Conservation (phyloP, 1,140 invertebrate species). For the Bombus confusus region DNA sequence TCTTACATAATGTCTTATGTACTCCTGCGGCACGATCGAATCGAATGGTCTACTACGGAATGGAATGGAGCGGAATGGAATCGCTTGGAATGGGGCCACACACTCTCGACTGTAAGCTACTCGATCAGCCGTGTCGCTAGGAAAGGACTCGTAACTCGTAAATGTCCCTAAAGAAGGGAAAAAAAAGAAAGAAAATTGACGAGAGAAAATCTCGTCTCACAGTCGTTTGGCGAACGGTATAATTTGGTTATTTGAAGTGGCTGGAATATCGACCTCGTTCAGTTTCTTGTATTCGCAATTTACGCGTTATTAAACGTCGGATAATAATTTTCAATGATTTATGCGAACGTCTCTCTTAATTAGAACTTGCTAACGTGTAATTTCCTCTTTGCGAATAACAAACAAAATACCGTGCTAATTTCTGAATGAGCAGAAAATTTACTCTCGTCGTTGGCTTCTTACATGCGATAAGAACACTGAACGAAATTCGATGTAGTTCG, state of each 20-base stretch:
- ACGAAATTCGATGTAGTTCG: background rate
- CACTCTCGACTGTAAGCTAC: slow-evolving; percentile 30
- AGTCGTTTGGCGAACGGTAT: background rate
- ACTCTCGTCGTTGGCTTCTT: background rate
- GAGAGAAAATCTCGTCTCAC: background rate
- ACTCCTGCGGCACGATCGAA: slow-evolving; percentile 29
- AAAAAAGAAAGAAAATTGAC: background rate
- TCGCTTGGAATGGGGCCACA: slow-evolving; percentile 53
- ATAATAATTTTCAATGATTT: slow-evolving; percentile 15
- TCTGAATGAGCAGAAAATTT: background rate
- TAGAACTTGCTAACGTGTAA: slow-evolving; percentile 11
- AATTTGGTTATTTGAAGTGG: slow-evolving; percentile 10
- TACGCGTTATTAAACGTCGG: background rate
- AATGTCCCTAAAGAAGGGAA: slow-evolving; percentile 1
- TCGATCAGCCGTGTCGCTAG: slow-evolving; percentile 18
- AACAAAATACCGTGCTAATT: background rate
- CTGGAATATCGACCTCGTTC: background rate
- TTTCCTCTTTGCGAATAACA: background rate
- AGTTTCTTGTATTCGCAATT: background rate
- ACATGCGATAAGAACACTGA: background rate
- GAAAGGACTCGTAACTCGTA: slow-evolving; percentile 10
- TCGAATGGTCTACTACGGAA: slow-evolving; percentile 45
- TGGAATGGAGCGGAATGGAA: slow-evolving; percentile 43
- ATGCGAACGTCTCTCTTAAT: slow-evolving; percentile 4
- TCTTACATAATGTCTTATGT: slow-evolving; percentile 52